These are phyloP conservation scores for Pseudomyrmex pallidus DNA, from an alignment of 1,140 invertebrate genomes.

Conservation along the genomic window DNA sequence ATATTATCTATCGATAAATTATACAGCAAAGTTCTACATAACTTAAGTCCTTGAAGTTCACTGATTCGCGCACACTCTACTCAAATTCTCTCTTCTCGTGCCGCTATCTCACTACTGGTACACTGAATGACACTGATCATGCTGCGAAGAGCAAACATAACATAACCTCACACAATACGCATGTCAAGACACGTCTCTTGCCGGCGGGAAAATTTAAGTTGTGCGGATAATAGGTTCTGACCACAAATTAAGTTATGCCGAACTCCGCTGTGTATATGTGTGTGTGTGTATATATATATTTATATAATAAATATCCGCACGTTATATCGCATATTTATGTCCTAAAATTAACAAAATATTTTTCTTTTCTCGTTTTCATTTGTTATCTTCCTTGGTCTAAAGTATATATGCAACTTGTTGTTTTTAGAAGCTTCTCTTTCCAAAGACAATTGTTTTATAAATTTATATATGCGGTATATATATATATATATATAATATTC, in stretches of 20 bases:
- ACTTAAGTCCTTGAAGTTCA: no score
- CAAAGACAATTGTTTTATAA: conserved; percentile 74
- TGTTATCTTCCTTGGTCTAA: conserved; percentile 69
- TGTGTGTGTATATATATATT: conserved; percentile 50
- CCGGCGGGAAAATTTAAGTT: no score
- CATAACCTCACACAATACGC: no score
- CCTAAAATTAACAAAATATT: conserved; percentile 83
- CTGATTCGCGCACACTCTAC: no score
- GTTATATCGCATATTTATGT: conserved; percentile 60
- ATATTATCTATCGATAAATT: conserved; percentile 75
- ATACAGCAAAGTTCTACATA: neutral
- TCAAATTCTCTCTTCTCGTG: no score
- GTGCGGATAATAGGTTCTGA: no score
- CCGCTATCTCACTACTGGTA: no score
- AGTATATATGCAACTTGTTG: conserved; percentile 60
- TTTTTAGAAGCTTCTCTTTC: conserved; percentile 67
- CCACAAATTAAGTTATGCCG: no score
- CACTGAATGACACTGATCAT: no score
- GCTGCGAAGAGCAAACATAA: no score
- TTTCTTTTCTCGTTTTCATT: conserved; percentile 66
- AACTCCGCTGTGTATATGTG: no score
- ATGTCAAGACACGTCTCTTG: no score
- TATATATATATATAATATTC: conserved; percentile 26
- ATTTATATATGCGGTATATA: conserved; percentile 75
- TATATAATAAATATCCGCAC: conserved; percentile 81